These are phyloP conservation scores for Pseudochirops corinnae DNA, from an alignment of 2,797 vertebrate species.

Conservation along the genomic window DNA sequence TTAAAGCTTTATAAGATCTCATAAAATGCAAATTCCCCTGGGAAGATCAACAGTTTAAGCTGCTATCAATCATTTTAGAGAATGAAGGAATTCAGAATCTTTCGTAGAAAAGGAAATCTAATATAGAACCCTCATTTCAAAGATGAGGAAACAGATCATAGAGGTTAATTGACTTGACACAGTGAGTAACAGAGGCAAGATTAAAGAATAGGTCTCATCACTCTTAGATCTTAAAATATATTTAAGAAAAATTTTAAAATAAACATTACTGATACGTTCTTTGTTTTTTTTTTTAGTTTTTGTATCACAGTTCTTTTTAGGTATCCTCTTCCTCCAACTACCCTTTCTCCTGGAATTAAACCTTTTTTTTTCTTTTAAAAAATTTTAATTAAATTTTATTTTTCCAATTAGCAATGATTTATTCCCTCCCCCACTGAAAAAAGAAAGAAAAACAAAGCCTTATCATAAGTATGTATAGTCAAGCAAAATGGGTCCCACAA, in stretches of 20 bases:
- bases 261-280: background rate
- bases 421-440: background rate
- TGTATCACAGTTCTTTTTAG: background rate
- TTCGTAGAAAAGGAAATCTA: background rate
- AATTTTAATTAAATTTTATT: background rate
- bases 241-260: background rate
- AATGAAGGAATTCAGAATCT: background rate
- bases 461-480: background rate
- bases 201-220: background rate
- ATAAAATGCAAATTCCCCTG: background rate
- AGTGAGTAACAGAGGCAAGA: background rate
- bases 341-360: background rate
- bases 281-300: background rate
- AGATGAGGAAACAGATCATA: background rate
- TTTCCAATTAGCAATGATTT: background rate
- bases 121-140: background rate
- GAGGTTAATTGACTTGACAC: background rate
- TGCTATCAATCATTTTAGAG: background rate
- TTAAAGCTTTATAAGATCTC: background rate
- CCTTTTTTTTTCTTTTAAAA: background rate
- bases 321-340: background rate
- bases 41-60: background rate
- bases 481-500: background rate
- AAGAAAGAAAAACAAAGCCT: background rate
- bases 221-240: background rate